phyloP scores from a whole-genome alignment of 2,797 vertebrate species.

The Siniperca undulata region DNA sequence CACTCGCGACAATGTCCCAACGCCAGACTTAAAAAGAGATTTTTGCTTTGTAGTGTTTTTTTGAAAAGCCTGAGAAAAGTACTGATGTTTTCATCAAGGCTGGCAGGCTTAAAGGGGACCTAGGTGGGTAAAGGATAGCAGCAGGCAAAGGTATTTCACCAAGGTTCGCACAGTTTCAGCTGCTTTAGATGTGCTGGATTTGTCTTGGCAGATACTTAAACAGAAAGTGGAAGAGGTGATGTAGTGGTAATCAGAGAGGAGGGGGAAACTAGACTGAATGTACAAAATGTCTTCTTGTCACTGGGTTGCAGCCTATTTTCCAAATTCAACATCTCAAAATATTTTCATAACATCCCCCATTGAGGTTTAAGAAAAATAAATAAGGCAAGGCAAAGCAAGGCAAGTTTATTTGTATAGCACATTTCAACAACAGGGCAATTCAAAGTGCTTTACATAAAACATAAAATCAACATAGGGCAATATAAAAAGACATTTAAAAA shows the following conservation, averaged over 20 bases:
- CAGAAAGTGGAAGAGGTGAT: slow-evolving; percentile 46
- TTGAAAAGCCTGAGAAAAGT: slow-evolving; percentile 18
- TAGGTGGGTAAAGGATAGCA: slow-evolving; percentile 39
- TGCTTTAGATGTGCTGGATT: slow-evolving; percentile 44
- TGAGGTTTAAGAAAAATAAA: not conserved
- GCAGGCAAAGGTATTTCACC: slow-evolving; percentile 29
- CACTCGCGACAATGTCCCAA: slow-evolving; percentile 28
- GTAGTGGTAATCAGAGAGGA: slow-evolving; percentile 51
- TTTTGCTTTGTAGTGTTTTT: slow-evolving; percentile 61
- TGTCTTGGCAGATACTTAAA: slow-evolving; percentile 55
- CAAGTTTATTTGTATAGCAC: too few species aligned
- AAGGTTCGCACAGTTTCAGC: slow-evolving; percentile 47
- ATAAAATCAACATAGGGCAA: too few species aligned
- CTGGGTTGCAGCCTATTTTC: slow-evolving; percentile 23
- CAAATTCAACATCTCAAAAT: slow-evolving; percentile 36
- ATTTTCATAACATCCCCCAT: not conserved
- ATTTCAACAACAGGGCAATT: too few species aligned
- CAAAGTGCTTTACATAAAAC: too few species aligned
- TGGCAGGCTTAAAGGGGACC: slow-evolving; percentile 26
- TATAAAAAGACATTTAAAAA: too few species aligned
- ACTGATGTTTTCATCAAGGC: slow-evolving; percentile 50
- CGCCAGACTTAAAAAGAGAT: slow-evolving; percentile 61
- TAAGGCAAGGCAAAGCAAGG: too few species aligned
- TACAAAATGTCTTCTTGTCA: slow-evolving; percentile 42
- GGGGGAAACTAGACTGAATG: slow-evolving; percentile 18